Percentiles rank a stretch among this genome's conserved stretches.
Conservation (phyloP, 1,140 invertebrate genomes). For the Lethocerus indicus region DNA sequence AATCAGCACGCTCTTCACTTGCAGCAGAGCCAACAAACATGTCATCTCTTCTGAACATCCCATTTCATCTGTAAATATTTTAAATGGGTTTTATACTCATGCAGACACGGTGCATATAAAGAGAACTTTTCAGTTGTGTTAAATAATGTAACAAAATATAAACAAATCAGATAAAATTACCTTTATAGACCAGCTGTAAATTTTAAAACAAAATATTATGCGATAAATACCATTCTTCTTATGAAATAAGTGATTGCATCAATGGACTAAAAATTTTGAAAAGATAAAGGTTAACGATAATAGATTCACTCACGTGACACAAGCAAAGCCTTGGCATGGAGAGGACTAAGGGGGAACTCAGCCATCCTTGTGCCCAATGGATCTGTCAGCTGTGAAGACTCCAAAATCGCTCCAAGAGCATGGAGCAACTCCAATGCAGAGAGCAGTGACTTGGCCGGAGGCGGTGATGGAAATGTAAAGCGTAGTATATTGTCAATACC, state of each 20-base stretch:
- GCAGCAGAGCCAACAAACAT: slow-evolving; percentile 76
- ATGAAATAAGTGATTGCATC: no score
- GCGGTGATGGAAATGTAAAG: slow-evolving; percentile 73
- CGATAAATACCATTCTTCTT: no score
- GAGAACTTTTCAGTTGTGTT: no score
- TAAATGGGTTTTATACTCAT: no score
- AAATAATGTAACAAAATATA: no score
- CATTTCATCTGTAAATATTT: slow-evolving; percentile 5
- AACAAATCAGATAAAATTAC: no score
- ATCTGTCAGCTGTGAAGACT: slow-evolving; percentile 58
- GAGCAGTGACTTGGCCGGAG: slow-evolving; percentile 22
- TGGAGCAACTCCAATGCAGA: slow-evolving; percentile 5
- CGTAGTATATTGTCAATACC: slow-evolving; percentile 80
- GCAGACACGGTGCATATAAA: no score
- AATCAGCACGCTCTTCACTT: slow-evolving; percentile 81
- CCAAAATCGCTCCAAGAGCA: slow-evolving; percentile 46
- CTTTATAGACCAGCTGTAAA: no score
- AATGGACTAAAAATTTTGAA: no score
- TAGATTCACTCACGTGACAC: slow-evolving; percentile 57
- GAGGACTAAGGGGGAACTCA: slow-evolving; percentile 79
- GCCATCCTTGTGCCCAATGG: slow-evolving; percentile 75
- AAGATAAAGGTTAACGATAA: no score
- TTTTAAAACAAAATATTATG: no score
- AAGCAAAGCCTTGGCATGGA: slow-evolving; percentile 76
- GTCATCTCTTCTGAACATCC: slow-evolving; percentile 59